Base-by-base conservation (phyloP, 2,888 invertebrate genomes). In the Mesopsocus fuscifrons region DNA sequence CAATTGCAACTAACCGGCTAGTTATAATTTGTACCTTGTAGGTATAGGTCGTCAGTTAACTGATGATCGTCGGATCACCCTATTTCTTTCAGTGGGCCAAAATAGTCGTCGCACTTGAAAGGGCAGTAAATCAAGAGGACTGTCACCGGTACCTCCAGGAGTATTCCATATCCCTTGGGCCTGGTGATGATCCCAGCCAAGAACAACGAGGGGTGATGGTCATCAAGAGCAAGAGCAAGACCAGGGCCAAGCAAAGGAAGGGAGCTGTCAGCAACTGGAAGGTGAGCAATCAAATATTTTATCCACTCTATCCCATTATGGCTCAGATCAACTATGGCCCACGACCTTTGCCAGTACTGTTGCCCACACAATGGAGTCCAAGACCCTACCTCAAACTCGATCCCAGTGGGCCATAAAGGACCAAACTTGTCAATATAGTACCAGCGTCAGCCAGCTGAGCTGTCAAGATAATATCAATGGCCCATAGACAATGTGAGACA, bases 231-330 rank as follows among this genome's bases (percentile, higher is more conserved):
- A 92, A 94, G 56, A 85, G 79, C 49, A 97, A 95, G 63, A 97
- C 97, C 0, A 71, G 88, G 48, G 98, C 98, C 1, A 84, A 85
- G 55, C 94, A 95, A 63, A 69, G 95, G 48, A 97, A 95, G 59
- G 92, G 91, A 1, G 97, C 97, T 2, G 76, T 95, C 2, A 68
- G 78, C 42, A 95, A 97, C 59, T 98, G 98, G 98, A 98, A 95
- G 80, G 94, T 89, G 55, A 52, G 45, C 34, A 26, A 26, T n/a
- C n/a, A n/a, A n/a, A n/a, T n/a, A n/a, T n/a, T n/a, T n/a, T n/a
- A n/a, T n/a, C n/a, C n/a, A n/a, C n/a, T n/a, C n/a, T n/a, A n/a
- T n/a, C n/a, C n/a, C n/a, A n/a, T n/a, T n/a, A n/a, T n/a, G n/a
- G n/a, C n/a, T n/a, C n/a, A n/a, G n/a, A n/a, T n/a, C n/a, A n/a